Percentiles rank a stretch among this genome's conserved stretches.
phyloP scores from a whole-genome alignment of 1,140 invertebrate species.

The Bombus confusus region DNA sequence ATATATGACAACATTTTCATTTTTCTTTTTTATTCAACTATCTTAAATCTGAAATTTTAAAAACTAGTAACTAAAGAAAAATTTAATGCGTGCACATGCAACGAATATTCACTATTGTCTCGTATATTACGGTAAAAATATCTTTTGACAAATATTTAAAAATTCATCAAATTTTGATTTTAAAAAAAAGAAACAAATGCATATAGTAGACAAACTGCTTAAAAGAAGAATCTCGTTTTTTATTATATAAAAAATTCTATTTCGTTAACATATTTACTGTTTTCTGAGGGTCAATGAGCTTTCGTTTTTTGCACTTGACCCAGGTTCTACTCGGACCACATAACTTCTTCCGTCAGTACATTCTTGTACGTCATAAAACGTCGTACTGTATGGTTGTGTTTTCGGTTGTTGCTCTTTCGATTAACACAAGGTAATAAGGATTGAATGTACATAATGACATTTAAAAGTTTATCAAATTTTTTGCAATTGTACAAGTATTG shows the following conservation, averaged over 20 bases:
- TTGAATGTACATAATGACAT: not conserved
- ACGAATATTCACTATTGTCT: not conserved
- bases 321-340: not conserved
- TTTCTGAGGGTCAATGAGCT: conserved; percentile 30
- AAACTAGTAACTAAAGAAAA: not conserved
- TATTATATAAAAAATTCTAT: not conserved
- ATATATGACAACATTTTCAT: not conserved
- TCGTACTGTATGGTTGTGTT: conserved; percentile 39
- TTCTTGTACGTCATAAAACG: conserved; percentile 27
- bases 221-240: too few species aligned
- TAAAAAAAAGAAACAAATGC: not conserved
- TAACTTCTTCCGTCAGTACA: conserved; percentile 22
- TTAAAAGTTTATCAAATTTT: not conserved
- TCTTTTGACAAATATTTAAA: not conserved
- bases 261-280: not conserved
- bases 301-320: conserved; percentile 25
- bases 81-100: not conserved
- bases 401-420: conserved; percentile 11
- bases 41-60: not conserved
- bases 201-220: not conserved
- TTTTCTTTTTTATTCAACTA: too few species aligned
- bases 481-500: not conserved
- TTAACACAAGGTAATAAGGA: conserved; percentile 39
- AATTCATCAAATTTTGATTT: not conserved
- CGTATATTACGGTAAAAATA: not conserved